Evolutionary conservation across 2,797 vertebrate genomes (phyloP).

Genomic region (Coccyzus lansbergi): DNA sequence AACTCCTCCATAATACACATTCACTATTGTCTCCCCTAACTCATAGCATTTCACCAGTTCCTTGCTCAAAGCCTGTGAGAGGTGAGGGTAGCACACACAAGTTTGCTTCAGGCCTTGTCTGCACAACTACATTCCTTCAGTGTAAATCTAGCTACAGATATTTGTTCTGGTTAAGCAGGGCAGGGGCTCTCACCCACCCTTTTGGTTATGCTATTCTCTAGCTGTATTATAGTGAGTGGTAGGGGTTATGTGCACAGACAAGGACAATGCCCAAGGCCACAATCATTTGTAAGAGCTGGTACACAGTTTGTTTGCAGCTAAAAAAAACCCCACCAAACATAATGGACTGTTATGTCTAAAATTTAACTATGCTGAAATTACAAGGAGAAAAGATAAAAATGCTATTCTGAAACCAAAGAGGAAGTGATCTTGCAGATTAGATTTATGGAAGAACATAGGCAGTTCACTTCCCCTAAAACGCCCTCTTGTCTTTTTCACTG

Average conservation of each 20-base stretch:
- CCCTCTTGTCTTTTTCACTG: background rate
- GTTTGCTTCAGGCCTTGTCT: background rate
- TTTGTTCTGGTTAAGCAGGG: background rate
- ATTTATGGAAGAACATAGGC: background rate
- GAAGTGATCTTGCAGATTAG: background rate
- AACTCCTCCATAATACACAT: background rate
- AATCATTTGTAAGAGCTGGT: background rate
- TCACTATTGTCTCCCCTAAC: rapidly evolving
- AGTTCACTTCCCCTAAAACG: background rate
- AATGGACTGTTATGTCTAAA: background rate
- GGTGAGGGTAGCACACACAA: background rate
- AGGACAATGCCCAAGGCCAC: background rate
- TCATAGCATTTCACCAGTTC: background rate
- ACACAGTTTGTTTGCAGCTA: background rate
- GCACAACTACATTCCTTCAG: background rate
- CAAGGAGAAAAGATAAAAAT: background rate
- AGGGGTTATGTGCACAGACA: background rate
- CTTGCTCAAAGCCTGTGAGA: background rate
- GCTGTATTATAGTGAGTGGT: background rate
- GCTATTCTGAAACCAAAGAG: background rate
- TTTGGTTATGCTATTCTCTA: background rate
- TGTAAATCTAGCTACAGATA: background rate
- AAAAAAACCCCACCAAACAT: background rate
- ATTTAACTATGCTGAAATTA: background rate
- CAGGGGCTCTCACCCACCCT: background rate